Evolutionary conservation across 2,888 invertebrate genomes (phyloP), one percentile per base, ranked within the genome.

Genomic region (Aphodius granarius): DNA sequence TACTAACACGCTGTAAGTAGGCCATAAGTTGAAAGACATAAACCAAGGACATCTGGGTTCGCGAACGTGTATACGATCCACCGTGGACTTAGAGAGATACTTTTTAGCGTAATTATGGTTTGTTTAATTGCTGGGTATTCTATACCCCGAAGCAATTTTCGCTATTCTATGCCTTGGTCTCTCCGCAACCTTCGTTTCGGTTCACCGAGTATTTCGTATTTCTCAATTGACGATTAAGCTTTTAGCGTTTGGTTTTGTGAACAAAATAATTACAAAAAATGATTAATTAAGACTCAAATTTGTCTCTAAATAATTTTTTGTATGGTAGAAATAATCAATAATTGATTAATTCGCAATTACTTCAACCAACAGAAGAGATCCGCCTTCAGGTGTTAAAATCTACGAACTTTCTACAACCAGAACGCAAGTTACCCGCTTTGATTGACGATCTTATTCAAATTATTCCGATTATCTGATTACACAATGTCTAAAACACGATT

Each of bases 11-110:
- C 77, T 81, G 80, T 83, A 87, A 88, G 87, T 88, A 86, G 88
- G 88, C 86, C 87, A 87, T 83, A 86, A 87, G 88, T 87, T 88
- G 88, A 88, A 88, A 87, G 87, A 87, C 94, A 9, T 96, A 95
- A 0, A 90, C 95, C 23, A 95, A 97, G 84, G 92, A 95, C 83
- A 93, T 97, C 78, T 89, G 90, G 63, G 92, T 83, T 83, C 81
- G 85, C 84, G 84, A 83, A 84, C 82, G 83, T n/a, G n/a, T n/a
- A n/a, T 84, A 84, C 85, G 85, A 85, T 85, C 84, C 86, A 85
- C 83, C 84, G 70, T 81, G 81, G 82, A 82, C 83, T 81, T 68
- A 68, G 21, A 82, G 82, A 84, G 81, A 81, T 83, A 82, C 83
- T 81, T 81, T 83, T 84, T 80, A 79, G 82, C 77, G 78, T 79